Percentiles rank a stretch among this genome's conserved stretches.
phyloP scores from a whole-genome alignment of 2,113 vertebrate species.

The Indri indri region DNA sequence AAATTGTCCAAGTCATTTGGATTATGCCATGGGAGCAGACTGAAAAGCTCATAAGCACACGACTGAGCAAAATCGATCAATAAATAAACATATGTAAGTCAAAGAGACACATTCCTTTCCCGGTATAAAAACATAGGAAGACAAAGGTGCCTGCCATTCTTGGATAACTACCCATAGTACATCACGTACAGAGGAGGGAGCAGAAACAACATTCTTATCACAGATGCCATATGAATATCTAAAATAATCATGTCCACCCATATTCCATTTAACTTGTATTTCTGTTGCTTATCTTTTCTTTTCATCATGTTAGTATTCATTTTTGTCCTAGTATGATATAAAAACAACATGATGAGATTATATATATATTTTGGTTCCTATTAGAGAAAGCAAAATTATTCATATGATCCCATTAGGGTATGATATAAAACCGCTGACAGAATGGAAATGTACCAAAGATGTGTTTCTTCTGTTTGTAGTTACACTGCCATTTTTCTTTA shows the following conservation, averaged over 20 bases:
- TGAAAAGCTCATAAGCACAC: constrained; percentile 73
- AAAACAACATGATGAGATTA: constrained; percentile 80
- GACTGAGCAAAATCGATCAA: constrained; percentile 68
- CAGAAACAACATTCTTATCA: constrained; percentile 71
- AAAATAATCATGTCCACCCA: constrained; percentile 74
- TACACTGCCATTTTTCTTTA: constrained; percentile 74
- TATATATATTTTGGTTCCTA: constrained; percentile 74
- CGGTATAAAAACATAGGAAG: constrained; percentile 63
- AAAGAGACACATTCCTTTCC: constrained; percentile 67
- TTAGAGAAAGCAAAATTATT: constrained; percentile 83
- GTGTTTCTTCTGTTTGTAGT: constrained; percentile 68
- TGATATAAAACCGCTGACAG: constrained; percentile 79
- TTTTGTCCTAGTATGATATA: constrained; percentile 74
- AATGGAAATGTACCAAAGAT: constrained; percentile 72
- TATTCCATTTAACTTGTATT: constrained; percentile 70
- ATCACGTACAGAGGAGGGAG: constrained; percentile 68
- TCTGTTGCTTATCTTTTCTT: constrained; percentile 68
- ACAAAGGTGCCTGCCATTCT: constrained; percentile 77
- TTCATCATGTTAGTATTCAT: constrained; percentile 58
- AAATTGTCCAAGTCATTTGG: constrained; percentile 66
- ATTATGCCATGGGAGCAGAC: constrained; percentile 54
- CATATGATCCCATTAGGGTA: constrained; percentile 77
- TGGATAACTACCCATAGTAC: constrained; percentile 71
- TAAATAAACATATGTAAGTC: constrained; percentile 72
- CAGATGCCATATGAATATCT: constrained; percentile 73